Evolutionary conservation across 2,113 vertebrate genomes (phyloP), one percentile per base, ranked within the genome.

Genomic region (Lutjanus erythropterus): DNA sequence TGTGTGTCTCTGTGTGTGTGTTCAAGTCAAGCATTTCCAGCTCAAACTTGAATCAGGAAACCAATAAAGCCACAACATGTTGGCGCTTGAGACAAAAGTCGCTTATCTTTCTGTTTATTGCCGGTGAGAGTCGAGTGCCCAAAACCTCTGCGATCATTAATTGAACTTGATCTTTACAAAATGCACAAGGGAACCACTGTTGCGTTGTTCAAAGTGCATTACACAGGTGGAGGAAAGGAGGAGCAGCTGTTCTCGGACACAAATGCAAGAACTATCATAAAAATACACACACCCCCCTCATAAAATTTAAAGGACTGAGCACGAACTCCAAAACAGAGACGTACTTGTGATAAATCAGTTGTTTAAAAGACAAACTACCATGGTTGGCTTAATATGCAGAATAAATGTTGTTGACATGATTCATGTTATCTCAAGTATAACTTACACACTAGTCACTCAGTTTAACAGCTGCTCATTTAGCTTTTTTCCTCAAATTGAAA

Each of bases 121-220:
- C 77, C 18, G 80, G 31, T 9, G 19, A 71, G 78, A 74, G 47
- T 62, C 52, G 39, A 52, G 66, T 5, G 41, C 69, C 84, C 65
- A 25, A 59, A 74, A 25, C 21, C 29, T 50, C 35, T 23, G 47
- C 68, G 31, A 39, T 53, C 25, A 77, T 90, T 88, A 74, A 87
- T 87, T 75, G 37, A 61, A 83, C 50, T 58, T 55, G 73, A 88
- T 83, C 75, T 87, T 71, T 70, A 68, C 6, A 10, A 75, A 68
- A 88, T 81, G 52, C 12, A 89, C 62, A 83, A 89, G 68, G 68
- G 74, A 31, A 66, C 73, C 55, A 85, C 83, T 90, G 81, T 67
- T 90, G 81, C 64, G 56, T 42, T 41, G 46, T 61, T 70, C 5
- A 25, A 44, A 31, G 71, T 47, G n/a, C 79, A 15, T 23, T 31